Evolutionary conservation across 2,113 vertebrate genomes (phyloP).

Genomic region (Sphyrna mokarran): DNA sequence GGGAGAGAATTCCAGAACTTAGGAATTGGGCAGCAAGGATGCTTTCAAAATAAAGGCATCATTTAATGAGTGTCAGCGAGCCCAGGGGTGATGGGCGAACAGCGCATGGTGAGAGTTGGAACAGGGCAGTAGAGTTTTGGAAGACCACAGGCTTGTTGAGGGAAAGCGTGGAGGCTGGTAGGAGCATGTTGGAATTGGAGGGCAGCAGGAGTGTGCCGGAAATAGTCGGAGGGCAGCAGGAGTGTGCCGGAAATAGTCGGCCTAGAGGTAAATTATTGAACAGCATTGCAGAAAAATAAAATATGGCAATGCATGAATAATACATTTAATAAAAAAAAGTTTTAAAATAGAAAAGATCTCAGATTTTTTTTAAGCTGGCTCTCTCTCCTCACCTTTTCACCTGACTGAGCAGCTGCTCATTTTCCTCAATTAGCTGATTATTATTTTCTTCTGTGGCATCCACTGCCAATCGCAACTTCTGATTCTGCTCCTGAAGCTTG

Average conservation of each 20-base stretch:
- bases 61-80: neutral
- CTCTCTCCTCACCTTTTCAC: constrained; percentile 59
- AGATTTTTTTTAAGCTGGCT: neutral
- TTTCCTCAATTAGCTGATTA: constrained; percentile 66
- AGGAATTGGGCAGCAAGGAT: neutral
- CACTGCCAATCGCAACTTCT: constrained; percentile 62
- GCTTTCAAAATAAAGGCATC: neutral
- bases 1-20: neutral
- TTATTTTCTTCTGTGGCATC: constrained; percentile 75
- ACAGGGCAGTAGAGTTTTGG: neutral
- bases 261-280: no score
- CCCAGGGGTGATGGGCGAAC: neutral
- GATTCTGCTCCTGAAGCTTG: constrained; percentile 75
- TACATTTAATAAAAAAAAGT: neutral
- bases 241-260: neutral
- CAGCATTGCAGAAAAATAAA: neutral
- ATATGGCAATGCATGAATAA: no score
- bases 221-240: no score
- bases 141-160: no score
- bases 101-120: neutral
- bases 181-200: no score
- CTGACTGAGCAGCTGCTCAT: constrained; percentile 57
- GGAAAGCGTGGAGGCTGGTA: no score
- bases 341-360: neutral
- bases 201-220: neutral